Base-by-base conservation (phyloP, 2,797 vertebrate genomes). In the Phrynocephalus vlangalii region DNA sequence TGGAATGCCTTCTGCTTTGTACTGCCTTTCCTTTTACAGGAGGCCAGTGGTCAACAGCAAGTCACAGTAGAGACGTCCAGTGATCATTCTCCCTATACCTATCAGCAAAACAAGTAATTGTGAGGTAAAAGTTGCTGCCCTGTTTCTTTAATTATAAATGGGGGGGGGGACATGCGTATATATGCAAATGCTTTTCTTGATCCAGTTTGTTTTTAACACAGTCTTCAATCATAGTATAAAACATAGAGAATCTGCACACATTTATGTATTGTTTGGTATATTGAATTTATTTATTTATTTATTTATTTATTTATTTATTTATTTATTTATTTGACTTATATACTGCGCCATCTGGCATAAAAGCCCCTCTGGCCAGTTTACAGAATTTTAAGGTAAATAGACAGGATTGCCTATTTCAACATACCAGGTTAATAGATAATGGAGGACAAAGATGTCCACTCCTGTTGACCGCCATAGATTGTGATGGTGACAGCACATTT, bases 91-190 rank as follows among this genome's bases (percentile, higher is more conserved):
- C 98, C 98, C 18, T 99, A 99, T 90, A 96, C 98, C 72, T 99
- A 99, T 97, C 99, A 99, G 97, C 99, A 98, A 96, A 97, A 97
- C 97, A 99, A 99, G 97, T 99, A 98, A 98, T 95, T 96, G 95
- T 95, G 97, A 98, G 98, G 97, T 98, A 97, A 91, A 13, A 60
- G 93, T 80, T 79, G 56, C 87, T 33, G 38, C 90, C 60, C 76
- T 88, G 50, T 89, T 83, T 88, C 28, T 70, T 24, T 88, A 84
- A 86, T 75, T 91, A 91, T 76, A 72, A 87, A 91, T 1, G 52
- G 52, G 52, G 86, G 86, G 52, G 87, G 81, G 38, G 28, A 11
- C 86, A 8, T 52, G 24, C n/a, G 20, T 83, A 33, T 56, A 82
- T 28, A 68, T 38, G 38, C n/a, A 83, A 50, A 88, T 48, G 80